Percentiles rank a stretch among this genome's conserved stretches.
Conservation (phyloP, 2,113 vertebrate genomes). For the Hemibagrus wyckioides region DNA sequence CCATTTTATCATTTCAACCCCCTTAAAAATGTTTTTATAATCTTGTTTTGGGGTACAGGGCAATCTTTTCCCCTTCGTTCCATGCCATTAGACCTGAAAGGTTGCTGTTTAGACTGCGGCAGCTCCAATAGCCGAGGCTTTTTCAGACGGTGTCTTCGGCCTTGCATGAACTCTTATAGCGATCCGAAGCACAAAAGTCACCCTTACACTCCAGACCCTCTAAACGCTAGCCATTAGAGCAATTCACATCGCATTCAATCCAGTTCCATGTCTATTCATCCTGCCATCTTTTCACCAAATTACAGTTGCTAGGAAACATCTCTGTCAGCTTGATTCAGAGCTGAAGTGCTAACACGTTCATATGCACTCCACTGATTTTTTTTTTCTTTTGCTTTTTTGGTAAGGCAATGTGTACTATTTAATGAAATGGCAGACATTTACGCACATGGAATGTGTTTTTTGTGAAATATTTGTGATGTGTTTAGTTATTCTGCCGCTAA, state of each 20-base stretch:
- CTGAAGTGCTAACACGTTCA: background rate
- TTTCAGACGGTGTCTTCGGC: background rate
- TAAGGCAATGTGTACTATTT: background rate
- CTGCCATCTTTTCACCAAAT: conserved; percentile 18
- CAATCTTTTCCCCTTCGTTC: background rate
- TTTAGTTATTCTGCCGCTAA: background rate
- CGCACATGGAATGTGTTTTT: background rate
- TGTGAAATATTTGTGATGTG: background rate
- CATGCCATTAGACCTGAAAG: conserved; percentile 14
- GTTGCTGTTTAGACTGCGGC: conserved; percentile 15
- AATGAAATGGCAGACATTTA: conserved; percentile 2
- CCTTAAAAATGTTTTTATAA: background rate
- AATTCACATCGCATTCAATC: conserved; percentile 26
- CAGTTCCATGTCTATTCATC: conserved; percentile 16
- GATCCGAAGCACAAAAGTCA: background rate
- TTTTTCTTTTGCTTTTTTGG: background rate
- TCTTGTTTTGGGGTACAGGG: conserved; percentile 17
- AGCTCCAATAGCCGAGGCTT: background rate
- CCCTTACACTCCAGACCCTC: conserved; percentile 26
- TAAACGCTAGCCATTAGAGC: conserved; percentile 48
- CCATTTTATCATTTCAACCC: background rate
- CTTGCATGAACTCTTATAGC: conserved; percentile 12
- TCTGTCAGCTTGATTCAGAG: conserved; percentile 17
- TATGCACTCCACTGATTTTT: conserved; percentile 1
- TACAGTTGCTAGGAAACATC: conserved; percentile 58